Evolutionary conservation across 2,113 vertebrate genomes (phyloP).

Genomic region (Misgurnus mizolepis): DNA sequence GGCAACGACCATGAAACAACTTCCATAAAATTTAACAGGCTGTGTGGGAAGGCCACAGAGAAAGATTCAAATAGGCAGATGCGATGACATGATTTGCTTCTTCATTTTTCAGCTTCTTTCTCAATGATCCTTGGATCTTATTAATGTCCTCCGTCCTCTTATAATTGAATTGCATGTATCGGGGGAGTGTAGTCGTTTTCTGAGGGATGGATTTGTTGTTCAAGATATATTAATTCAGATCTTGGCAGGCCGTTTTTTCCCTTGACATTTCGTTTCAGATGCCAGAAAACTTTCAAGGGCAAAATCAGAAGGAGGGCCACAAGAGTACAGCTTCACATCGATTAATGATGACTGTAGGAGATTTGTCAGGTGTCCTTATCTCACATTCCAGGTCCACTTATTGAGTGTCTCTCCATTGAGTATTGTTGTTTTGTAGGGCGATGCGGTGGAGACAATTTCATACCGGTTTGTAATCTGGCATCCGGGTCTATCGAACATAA

Average conservation of each 20-base stretch:
- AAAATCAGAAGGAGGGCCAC: slow-evolving; percentile 32
- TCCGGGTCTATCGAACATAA: neutral
- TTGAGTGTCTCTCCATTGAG: neutral
- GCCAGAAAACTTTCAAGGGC: slow-evolving; percentile 53
- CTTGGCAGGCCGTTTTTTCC: slow-evolving; percentile 42
- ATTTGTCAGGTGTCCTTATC: slow-evolving; percentile 22
- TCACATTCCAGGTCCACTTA: slow-evolving; percentile 4
- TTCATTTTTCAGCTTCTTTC: slow-evolving; percentile 30
- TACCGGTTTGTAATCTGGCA: slow-evolving; percentile 12
- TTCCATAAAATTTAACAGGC: slow-evolving; percentile 33
- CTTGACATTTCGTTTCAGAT: slow-evolving; percentile 46
- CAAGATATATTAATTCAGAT: slow-evolving; percentile 42
- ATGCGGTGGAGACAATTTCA: neutral
- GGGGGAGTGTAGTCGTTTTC: slow-evolving; percentile 25
- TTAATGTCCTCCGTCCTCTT: slow-evolving; percentile 39
- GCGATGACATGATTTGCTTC: slow-evolving; percentile 32
- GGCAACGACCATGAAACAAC: slow-evolving; percentile 38
- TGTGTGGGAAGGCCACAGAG: slow-evolving; percentile 26
- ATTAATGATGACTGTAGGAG: slow-evolving; percentile 16
- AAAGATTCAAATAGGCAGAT: slow-evolving; percentile 30
- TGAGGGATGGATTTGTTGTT: slow-evolving; percentile 48
- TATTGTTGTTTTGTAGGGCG: neutral
- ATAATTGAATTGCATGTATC: slow-evolving; percentile 50
- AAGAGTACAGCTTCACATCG: slow-evolving; percentile 28
- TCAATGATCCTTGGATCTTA: slow-evolving; percentile 43